Percentiles rank a stretch among this genome's conserved stretches.
Evolutionary conservation across 2,888 invertebrate genomes (phyloP).

Genomic region (Horisme vitalbata): DNA sequence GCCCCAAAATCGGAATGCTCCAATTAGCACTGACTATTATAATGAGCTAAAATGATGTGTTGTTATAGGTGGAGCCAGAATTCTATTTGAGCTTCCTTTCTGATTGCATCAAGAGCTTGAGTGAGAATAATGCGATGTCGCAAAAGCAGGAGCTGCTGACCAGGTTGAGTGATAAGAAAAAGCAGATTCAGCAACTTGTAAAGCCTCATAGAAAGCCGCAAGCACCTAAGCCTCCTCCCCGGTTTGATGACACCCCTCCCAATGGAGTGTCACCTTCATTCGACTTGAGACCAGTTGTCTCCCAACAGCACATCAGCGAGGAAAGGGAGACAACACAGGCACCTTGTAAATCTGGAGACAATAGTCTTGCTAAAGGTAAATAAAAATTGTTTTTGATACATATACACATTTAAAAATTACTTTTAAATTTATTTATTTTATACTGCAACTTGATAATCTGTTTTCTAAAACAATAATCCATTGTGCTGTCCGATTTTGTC

Average conservation of each 20-base stretch:
- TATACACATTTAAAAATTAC: too few relatives aligned
- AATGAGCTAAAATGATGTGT: constrained; percentile 4
- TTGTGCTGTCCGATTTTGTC: too few relatives aligned
- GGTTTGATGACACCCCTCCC: constrained; percentile 72
- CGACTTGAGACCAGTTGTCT: constrained; percentile 72
- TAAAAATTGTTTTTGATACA: too few relatives aligned
- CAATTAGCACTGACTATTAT: constrained; percentile 28
- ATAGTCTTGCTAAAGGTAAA: constrained; percentile 51
- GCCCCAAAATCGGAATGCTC: constrained; percentile 26
- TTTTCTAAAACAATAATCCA: too few relatives aligned
- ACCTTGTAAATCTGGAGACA: constrained; percentile 54
- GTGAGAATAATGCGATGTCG: constrained; percentile 62
- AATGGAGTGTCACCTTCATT: constrained; percentile 76
- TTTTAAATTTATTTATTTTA: too few relatives aligned
- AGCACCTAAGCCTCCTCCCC: constrained; percentile 72
- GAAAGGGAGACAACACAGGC: constrained; percentile 60
- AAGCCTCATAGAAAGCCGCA: constrained; percentile 63
- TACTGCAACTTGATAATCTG: too few relatives aligned
- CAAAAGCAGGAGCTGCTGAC: constrained; percentile 85
- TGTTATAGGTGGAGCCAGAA: constrained; percentile 85
- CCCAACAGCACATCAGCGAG: constrained; percentile 72
- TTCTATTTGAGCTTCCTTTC: constrained; percentile 88
- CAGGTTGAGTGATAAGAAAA: constrained; percentile 85
- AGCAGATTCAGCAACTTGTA: constrained; percentile 73
- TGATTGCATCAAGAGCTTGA: constrained; percentile 85